Percentiles rank a stretch among this genome's conserved stretches.
Evolutionary conservation across 2,797 vertebrate species (phyloP).

Genomic region (Eidolon dupreanum): DNA sequence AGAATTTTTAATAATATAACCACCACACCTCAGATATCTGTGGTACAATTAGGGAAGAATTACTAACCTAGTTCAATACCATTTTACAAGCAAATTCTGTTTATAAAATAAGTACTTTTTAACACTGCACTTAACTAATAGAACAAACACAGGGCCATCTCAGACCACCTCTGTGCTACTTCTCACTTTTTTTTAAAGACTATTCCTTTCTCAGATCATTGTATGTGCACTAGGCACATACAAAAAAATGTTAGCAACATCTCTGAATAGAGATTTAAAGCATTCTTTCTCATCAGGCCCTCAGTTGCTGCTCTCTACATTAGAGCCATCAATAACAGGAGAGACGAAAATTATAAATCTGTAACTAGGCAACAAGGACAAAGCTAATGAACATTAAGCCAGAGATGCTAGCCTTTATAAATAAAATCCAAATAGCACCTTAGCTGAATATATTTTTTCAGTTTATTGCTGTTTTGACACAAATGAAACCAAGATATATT

Average conservation of each 20-base stretch:
- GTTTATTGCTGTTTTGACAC: slow-evolving; percentile 82
- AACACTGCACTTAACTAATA: background rate
- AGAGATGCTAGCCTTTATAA: slow-evolving; percentile 79
- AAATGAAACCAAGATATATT: slow-evolving; percentile 82
- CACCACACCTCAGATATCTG: background rate
- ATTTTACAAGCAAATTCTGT: background rate
- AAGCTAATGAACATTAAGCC: slow-evolving; percentile 79
- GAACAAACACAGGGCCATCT: background rate
- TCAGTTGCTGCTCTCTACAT: slow-evolving; percentile 61
- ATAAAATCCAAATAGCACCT: slow-evolving; percentile 76
- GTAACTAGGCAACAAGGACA: slow-evolving; percentile 72
- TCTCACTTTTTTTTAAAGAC: background rate
- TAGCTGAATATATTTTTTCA: slow-evolving; percentile 76
- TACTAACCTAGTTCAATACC: background rate
- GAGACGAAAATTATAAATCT: slow-evolving; percentile 77
- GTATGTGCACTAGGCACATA: background rate
- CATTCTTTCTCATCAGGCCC: slow-evolving; percentile 67
- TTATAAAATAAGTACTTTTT: slow-evolving; percentile 8
- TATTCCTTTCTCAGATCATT: slow-evolving; percentile 40
- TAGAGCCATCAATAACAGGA: slow-evolving; percentile 72
- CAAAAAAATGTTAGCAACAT: slow-evolving; percentile 38
- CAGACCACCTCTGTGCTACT: background rate
- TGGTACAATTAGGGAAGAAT: background rate
- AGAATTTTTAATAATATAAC: background rate
- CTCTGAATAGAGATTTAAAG: slow-evolving; percentile 67